Conservation (phyloP, 2,113 vertebrate species). For the Gallinago paraguaiae region DNA sequence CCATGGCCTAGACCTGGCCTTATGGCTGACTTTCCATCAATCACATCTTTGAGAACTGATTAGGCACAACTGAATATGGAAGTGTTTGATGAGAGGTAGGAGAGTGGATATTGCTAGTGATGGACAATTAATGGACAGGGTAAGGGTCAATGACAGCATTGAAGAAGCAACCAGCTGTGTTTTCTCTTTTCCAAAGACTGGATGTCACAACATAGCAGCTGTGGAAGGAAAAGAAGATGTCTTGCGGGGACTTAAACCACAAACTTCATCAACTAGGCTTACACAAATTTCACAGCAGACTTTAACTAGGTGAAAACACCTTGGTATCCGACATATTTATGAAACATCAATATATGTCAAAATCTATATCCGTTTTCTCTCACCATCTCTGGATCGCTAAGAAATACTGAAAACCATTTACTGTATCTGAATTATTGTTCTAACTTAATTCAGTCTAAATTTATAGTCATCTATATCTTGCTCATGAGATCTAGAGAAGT, state of each 20-base stretch:
- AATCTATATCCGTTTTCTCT: neutral
- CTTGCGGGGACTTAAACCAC: neutral
- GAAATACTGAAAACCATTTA: neutral
- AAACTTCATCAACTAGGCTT: neutral
- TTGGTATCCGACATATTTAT: neutral
- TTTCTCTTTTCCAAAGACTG: neutral
- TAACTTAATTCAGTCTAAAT: neutral
- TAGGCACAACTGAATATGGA: neutral
- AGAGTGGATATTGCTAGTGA: neutral
- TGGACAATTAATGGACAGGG: constrained; percentile 12
- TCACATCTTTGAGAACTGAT: neutral
- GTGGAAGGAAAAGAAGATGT: neutral
- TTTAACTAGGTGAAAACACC: neutral
- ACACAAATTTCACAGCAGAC: neutral
- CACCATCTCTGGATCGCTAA: neutral
- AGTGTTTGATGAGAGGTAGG: neutral
- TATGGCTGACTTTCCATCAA: neutral
- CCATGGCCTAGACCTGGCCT: neutral
- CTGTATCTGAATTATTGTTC: neutral
- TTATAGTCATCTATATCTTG: neutral
- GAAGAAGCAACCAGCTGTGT: neutral
- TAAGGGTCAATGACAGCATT: neutral
- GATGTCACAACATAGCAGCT: neutral
- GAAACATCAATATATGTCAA: neutral
- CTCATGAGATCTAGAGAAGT: neutral